These are phyloP conservation scores for Acholoe squamosa DNA, from an alignment of 2,888 invertebrate genomes.

Conservation along the genomic window DNA sequence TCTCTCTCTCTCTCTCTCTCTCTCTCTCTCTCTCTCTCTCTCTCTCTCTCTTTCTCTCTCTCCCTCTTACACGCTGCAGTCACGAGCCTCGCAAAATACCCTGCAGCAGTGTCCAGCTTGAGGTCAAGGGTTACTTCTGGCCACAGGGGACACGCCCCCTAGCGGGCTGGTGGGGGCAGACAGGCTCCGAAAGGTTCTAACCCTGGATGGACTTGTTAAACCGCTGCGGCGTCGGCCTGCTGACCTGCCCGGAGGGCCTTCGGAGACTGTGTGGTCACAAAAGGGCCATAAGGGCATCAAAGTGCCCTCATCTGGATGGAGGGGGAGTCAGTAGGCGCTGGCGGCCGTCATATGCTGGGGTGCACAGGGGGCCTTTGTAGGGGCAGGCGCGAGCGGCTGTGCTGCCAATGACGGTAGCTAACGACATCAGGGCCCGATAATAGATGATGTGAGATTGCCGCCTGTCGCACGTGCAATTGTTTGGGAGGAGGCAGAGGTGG, in stretches of 20 bases:
- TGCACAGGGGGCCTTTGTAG: background rate
- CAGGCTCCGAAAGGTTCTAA: slow-evolving; percentile 40
- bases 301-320: slow-evolving; percentile 6
- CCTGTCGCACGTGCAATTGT: background rate
- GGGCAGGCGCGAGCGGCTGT: background rate
- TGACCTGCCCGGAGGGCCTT: background rate
- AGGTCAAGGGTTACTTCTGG: slow-evolving; percentile 53
- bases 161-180: background rate
- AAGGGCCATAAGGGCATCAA: slow-evolving; percentile 63
- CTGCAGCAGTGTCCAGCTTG: background rate
- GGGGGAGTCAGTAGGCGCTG: background rate
- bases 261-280: slow-evolving; percentile 45
- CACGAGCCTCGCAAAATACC: background rate
- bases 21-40: background rate
- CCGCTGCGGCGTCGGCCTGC: background rate
- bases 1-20: background rate
- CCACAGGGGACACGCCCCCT: background rate
- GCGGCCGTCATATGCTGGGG: slow-evolving; percentile 30
- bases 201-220: slow-evolving; percentile 36
- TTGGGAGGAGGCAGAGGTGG: background rate
- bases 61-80: background rate
- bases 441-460: slow-evolving; percentile 36
- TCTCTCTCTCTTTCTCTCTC: background rate
- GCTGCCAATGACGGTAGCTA: background rate
- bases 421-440: slow-evolving; percentile 20